These are phyloP conservation scores for Vireo griseus DNA, from an alignment of 2,797 vertebrate species.

Conservation along the genomic window DNA sequence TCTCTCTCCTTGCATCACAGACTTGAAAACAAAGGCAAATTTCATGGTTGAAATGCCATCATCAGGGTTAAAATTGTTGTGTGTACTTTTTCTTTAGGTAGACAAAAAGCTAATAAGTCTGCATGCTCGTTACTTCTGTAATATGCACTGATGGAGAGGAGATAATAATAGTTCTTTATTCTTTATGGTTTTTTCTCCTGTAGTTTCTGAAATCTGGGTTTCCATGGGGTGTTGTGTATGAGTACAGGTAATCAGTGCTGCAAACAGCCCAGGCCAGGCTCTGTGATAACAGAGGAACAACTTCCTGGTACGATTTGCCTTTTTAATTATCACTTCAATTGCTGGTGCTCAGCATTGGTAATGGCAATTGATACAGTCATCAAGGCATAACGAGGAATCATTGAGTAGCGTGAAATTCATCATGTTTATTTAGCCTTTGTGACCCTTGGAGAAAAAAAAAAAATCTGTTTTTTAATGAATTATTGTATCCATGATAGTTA, in stretches of 20 bases:
- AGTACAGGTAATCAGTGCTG: neutral
- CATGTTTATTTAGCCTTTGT: constrained; percentile 21
- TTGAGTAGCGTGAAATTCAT: constrained; percentile 15
- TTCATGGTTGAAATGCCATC: neutral
- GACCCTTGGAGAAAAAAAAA: neutral
- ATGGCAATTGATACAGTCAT: constrained; percentile 42
- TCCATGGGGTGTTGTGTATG: neutral
- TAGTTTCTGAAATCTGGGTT: neutral
- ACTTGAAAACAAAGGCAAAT: neutral
- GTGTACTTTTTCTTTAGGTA: neutral
- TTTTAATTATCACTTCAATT: constrained; percentile 37
- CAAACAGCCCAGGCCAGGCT: neutral
- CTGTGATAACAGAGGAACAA: neutral
- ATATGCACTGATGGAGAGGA: neutral
- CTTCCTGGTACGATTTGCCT: neutral
- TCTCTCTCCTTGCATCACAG: neutral
- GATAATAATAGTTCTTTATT: neutral
- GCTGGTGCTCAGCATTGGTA: constrained; percentile 10
- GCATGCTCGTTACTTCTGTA: neutral
- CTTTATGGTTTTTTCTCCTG: neutral
- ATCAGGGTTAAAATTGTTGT: neutral
- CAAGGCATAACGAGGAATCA: constrained; percentile 3
- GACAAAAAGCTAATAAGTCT: neutral
- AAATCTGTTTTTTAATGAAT: neutral
- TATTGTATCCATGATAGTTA: neutral